phyloP scores from a whole-genome alignment of 2,113 vertebrate species.

The Uropsilus gracilis region DNA sequence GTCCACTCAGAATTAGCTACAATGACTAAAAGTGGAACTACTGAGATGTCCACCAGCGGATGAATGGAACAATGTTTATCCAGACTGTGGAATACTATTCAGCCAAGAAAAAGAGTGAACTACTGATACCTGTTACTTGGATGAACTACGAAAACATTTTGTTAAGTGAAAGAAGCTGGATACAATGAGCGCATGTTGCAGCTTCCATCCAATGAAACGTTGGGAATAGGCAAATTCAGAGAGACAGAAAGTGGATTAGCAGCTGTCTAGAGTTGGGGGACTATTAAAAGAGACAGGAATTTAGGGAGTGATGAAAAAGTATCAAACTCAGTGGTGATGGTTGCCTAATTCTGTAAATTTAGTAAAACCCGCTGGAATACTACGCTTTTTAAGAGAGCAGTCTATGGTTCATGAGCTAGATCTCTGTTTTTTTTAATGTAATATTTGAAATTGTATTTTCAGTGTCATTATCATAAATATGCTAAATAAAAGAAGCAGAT shows the following conservation, averaged over 20 bases:
- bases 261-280: background rate
- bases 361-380: background rate
- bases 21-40: background rate
- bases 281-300: background rate
- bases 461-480: constrained; percentile 17
- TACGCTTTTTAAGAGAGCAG: background rate
- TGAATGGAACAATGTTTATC: background rate
- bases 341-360: background rate
- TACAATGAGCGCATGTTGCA: background rate
- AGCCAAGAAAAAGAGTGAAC: background rate
- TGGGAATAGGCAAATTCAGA: background rate
- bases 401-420: background rate
- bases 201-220: background rate
- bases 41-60: background rate
- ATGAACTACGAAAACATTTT: background rate
- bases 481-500: constrained; percentile 19
- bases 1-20: background rate
- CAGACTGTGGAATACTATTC: background rate
- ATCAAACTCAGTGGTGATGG: background rate
- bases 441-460: constrained; percentile 32
- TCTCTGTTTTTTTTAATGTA: background rate
- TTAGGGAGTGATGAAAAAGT: background rate
- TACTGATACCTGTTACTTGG: background rate
- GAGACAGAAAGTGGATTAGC: background rate
- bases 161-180: background rate